Percentiles rank a stretch among this genome's conserved stretches.
Conservation (phyloP, 2,113 vertebrate species). For the Steatornis caripensis region DNA sequence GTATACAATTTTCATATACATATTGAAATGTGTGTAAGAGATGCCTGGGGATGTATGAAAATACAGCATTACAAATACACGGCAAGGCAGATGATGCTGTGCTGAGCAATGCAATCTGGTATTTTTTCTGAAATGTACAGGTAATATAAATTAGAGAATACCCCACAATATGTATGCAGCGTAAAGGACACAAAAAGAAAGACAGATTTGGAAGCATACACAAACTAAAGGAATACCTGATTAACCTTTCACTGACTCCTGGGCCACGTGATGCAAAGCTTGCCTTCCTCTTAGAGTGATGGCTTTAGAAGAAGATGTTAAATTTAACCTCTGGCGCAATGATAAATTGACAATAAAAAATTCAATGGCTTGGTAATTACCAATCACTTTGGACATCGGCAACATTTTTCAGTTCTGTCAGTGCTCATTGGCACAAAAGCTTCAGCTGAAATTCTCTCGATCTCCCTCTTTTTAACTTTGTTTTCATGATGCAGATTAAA, state of each 20-base stretch:
- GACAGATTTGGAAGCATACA: conserved; percentile 80
- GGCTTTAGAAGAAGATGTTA: conserved; percentile 93
- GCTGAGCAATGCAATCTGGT: conserved; percentile 24
- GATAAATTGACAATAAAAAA: conserved; percentile 99
- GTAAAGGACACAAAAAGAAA: conserved; percentile 50
- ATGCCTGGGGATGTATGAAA: conserved; percentile 8
- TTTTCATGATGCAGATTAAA: conserved; percentile 99
- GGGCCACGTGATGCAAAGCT: conserved; percentile 78
- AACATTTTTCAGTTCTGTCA: conserved; percentile 99
- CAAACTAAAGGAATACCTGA: conserved; percentile 89
- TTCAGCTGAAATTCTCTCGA: conserved; percentile 90
- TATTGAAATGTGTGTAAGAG: background rate
- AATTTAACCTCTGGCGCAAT: conserved; percentile 95
- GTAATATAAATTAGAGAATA: conserved; percentile 58
- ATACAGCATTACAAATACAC: conserved; percentile 18
- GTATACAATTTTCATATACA: background rate
- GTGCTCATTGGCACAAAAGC: conserved; percentile 88
- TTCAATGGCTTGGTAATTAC: conserved; percentile 99
- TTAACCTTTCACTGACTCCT: conserved; percentile 97
- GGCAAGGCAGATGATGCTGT: background rate
- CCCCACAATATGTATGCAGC: background rate
- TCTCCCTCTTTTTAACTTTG: conserved; percentile 98
- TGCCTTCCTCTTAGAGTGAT: conserved; percentile 85
- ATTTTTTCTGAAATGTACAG: conserved; percentile 53
- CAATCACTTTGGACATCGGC: conserved; percentile 96